Percentiles rank a stretch among this genome's conserved stretches.
These are phyloP conservation scores for Rafetus swinhoei DNA, from an alignment of 2,113 vertebrate species.

Conservation along the genomic window DNA sequence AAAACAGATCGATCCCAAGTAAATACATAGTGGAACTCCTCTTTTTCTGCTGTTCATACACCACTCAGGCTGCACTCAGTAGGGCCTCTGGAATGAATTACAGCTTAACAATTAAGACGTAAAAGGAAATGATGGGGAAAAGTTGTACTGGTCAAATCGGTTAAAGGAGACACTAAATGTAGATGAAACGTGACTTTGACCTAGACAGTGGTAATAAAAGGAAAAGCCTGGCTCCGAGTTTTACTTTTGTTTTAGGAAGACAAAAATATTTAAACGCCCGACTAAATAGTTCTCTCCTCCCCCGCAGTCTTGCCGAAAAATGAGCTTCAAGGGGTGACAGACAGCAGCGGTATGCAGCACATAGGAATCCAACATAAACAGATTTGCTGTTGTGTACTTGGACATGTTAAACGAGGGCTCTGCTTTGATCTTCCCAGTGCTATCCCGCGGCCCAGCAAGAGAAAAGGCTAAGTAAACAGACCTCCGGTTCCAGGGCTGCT, in stretches of 20 bases:
- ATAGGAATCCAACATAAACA: conserved; percentile 70
- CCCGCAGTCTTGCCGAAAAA: conserved; percentile 43
- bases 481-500: conserved; percentile 62
- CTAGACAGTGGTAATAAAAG: background rate
- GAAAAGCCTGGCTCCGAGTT: background rate
- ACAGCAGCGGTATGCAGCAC: conserved; percentile 39
- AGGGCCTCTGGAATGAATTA: background rate
- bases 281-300: conserved; percentile 39
- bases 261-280: conserved; percentile 23
- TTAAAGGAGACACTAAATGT: background rate
- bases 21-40: background rate
- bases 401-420: conserved; percentile 59
- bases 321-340: conserved; percentile 64
- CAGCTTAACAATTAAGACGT: background rate
- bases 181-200: background rate
- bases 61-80: background rate
- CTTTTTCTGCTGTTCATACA: background rate
- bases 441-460: conserved; percentile 59
- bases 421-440: conserved; percentile 70
- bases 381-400: conserved; percentile 68
- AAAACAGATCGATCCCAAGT: background rate
- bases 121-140: background rate
- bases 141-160: background rate
- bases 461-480: conserved; percentile 74
- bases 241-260: conserved; percentile 23